phyloP scores from a whole-genome alignment of 2,888 invertebrate genomes.

The Hydropsyche betteni region DNA sequence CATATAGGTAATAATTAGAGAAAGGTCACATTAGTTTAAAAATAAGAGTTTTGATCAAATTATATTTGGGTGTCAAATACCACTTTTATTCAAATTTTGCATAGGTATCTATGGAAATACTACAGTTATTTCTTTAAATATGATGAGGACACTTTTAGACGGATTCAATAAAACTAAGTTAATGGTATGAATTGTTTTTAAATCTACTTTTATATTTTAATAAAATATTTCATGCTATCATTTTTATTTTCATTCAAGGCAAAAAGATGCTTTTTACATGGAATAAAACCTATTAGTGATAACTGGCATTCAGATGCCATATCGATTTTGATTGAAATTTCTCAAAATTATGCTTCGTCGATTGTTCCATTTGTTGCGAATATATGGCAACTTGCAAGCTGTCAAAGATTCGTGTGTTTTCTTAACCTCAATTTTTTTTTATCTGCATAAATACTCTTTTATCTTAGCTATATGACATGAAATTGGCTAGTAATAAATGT shows the following conservation, averaged over 20 bases:
- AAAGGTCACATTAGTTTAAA: too few relatives aligned
- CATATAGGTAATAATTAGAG: too few relatives aligned
- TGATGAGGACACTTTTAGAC: constrained; percentile 63
- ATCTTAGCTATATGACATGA: too few relatives aligned
- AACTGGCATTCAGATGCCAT: constrained; percentile 51
- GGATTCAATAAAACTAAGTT: constrained; percentile 63
- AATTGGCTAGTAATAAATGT: not conserved
- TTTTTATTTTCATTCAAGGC: constrained; percentile 55
- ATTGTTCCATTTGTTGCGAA: too few relatives aligned
- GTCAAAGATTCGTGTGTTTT: too few relatives aligned
- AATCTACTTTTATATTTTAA: too few relatives aligned
- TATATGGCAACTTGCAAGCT: too few relatives aligned
- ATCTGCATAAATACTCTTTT: too few relatives aligned
- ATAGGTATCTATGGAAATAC: constrained; percentile 68
- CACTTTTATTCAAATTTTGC: too few relatives aligned
- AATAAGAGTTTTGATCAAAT: too few relatives aligned
- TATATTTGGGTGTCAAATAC: too few relatives aligned
- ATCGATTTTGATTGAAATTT: constrained; percentile 51
- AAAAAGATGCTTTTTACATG: constrained; percentile 56
- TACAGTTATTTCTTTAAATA: constrained; percentile 62
- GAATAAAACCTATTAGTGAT: not conserved
- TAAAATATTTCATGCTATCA: constrained; percentile 14
- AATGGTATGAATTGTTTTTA: constrained; percentile 58
- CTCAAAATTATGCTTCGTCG: not conserved
- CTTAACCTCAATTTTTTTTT: too few relatives aligned